Evolutionary conservation across 1,140 invertebrate species (phyloP).

Genomic region (Macrobrachium rosenbergii): DNA sequence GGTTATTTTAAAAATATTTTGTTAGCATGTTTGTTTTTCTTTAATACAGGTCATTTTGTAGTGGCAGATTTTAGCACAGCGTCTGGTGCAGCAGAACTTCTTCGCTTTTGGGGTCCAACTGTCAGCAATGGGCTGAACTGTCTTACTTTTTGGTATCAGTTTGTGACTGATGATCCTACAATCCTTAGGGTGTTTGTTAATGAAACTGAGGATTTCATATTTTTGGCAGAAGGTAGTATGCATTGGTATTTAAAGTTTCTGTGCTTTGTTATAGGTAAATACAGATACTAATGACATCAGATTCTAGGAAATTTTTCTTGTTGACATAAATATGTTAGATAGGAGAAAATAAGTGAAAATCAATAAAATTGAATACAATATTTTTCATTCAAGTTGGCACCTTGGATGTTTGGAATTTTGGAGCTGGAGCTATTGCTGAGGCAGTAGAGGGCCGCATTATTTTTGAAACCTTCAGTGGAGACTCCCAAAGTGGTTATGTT

Average conservation of each 20-base stretch:
- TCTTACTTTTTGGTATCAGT: constrained; percentile 58
- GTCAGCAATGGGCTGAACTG: constrained; percentile 12
- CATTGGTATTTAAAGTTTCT: neutral
- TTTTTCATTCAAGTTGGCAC: constrained; percentile 30
- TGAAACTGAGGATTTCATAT: constrained; percentile 21
- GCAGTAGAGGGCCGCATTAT: constrained; percentile 6
- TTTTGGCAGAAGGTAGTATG: constrained; percentile 23
- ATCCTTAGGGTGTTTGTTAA: constrained; percentile 22
- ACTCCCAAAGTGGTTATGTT: constrained; percentile 19
- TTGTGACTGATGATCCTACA: constrained; percentile 21
- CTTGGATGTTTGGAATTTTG: constrained; percentile 44
- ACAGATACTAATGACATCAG: neutral
- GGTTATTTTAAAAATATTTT: neutral
- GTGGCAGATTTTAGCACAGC: constrained; percentile 53
- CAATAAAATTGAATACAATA: no score
- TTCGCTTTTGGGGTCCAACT: constrained; percentile 35
- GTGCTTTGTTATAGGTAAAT: neutral
- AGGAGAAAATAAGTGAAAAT: no score
- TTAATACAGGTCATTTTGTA: constrained; percentile 46
- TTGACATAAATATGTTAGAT: no score
- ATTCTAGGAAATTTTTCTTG: neutral
- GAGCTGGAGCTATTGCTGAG: neutral
- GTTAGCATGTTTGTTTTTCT: neutral
- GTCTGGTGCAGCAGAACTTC: neutral
- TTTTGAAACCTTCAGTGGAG: constrained; percentile 31